Evolutionary conservation across 2,797 vertebrate genomes (phyloP).

Genomic region (Clarias fuscus): DNA sequence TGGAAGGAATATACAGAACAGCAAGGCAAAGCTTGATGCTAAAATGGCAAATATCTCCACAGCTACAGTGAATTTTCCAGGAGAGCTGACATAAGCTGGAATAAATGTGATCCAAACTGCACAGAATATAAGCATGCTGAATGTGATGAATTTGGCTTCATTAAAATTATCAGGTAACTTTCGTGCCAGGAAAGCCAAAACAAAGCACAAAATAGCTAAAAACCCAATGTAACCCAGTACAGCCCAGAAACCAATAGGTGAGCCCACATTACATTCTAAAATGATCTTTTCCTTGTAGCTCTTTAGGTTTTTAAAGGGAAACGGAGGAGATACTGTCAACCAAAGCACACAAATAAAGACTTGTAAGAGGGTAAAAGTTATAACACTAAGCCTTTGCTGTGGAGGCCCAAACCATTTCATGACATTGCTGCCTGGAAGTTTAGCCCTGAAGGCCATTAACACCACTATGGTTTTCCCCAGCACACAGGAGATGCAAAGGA

Average conservation of each 20-base stretch:
- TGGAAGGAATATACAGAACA: constrained; percentile 55
- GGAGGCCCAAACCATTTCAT: constrained; percentile 61
- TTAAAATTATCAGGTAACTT: constrained; percentile 51
- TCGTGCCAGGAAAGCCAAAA: constrained; percentile 20
- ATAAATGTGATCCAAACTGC: constrained; percentile 55
- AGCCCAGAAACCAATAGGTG: constrained; percentile 34
- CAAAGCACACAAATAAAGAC: constrained; percentile 32
- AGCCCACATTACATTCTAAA: constrained; percentile 36
- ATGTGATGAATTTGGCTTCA: constrained; percentile 56
- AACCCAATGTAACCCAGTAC: constrained; percentile 31
- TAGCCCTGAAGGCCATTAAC: constrained; percentile 59
- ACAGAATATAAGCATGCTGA: constrained; percentile 58
- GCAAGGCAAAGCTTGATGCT: constrained; percentile 51
- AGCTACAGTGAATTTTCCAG: constrained; percentile 53
- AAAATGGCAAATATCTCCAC: constrained; percentile 59
- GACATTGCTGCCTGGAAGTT: constrained; percentile 45
- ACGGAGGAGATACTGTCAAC: constrained; percentile 36
- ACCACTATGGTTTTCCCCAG: constrained; percentile 61
- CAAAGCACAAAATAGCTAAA: constrained; percentile 25
- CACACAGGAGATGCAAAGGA: constrained; percentile 52
- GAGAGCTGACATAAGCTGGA: constrained; percentile 49
- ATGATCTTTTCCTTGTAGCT: constrained; percentile 25
- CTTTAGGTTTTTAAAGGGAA: constrained; percentile 32
- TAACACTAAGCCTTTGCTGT: constrained; percentile 51
- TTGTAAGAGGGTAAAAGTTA: background rate